These are phyloP conservation scores for Saxicola maurus DNA, from an alignment of 2,797 vertebrate genomes.

Conservation along the genomic window DNA sequence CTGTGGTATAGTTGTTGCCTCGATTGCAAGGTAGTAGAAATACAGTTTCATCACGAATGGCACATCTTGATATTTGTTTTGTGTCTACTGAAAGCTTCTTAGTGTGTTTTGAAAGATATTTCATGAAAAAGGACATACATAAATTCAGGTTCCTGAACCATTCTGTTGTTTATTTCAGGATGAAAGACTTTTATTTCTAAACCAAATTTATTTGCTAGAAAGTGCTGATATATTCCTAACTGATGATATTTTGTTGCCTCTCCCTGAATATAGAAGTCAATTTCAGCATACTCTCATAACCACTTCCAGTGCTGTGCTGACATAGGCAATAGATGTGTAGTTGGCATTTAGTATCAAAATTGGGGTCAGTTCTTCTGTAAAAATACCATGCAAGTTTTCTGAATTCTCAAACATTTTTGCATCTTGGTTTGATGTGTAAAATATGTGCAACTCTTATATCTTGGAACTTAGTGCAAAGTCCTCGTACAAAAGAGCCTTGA, in stretches of 20 bases:
- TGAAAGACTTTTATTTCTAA: neutral
- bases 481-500: neutral
- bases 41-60: neutral
- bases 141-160: neutral
- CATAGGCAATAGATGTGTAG: neutral
- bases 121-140: neutral
- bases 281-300: neutral
- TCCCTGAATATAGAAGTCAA: neutral
- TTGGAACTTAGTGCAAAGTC: neutral
- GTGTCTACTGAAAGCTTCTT: neutral
- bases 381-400: neutral
- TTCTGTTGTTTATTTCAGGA: neutral
- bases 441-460: neutral
- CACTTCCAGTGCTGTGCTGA: neutral
- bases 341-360: neutral
- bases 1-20: neutral
- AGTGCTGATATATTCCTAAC: neutral
- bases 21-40: neutral
- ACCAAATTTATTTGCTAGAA: neutral
- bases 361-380: neutral
- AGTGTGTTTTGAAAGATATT: neutral
- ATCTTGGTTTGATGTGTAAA: neutral
- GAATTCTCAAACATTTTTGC: neutral
- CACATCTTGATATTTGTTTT: neutral
- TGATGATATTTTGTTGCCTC: neutral